phyloP scores from a whole-genome alignment of 2,797 vertebrate species.

The Merluccius polli region DNA sequence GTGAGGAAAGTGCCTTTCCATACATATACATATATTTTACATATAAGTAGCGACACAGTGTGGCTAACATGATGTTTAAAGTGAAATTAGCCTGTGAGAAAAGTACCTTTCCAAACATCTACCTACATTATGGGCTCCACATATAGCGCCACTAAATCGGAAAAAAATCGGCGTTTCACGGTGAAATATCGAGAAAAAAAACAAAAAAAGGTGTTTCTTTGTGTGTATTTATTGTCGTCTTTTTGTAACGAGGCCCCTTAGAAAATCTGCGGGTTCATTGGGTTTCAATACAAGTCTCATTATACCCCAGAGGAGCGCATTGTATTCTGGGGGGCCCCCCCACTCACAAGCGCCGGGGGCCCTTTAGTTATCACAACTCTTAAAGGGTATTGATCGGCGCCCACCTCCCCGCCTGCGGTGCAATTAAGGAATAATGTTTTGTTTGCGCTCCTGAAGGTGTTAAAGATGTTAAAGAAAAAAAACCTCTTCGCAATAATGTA shows the following conservation, averaged over 20 bases:
- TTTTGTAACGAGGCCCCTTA: neutral
- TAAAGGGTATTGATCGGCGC: neutral
- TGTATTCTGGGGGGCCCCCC: neutral
- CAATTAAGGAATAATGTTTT: neutral
- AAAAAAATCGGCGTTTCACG: too few relatives aligned
- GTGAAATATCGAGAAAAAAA: too few relatives aligned
- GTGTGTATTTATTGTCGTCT: neutral
- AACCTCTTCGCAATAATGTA: too few relatives aligned
- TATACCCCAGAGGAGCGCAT: neutral
- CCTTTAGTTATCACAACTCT: neutral
- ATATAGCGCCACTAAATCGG: too few relatives aligned
- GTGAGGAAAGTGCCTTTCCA: too few relatives aligned
- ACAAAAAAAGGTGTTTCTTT: too few relatives aligned
- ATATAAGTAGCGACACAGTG: too few relatives aligned
- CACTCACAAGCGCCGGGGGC: neutral
- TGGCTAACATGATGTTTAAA: too few relatives aligned
- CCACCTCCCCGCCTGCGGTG: neutral
- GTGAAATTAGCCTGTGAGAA: too few relatives aligned
- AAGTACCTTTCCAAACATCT: too few relatives aligned
- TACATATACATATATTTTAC: too few relatives aligned
- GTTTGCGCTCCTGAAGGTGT: constrained; percentile 66
- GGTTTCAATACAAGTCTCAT: neutral
- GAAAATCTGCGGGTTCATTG: neutral
- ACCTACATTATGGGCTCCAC: too few relatives aligned
- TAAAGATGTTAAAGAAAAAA: constrained; percentile 45